Evolutionary conservation across 2,113 vertebrate genomes (phyloP).

Genomic region (Malurus alboscapulatus): DNA sequence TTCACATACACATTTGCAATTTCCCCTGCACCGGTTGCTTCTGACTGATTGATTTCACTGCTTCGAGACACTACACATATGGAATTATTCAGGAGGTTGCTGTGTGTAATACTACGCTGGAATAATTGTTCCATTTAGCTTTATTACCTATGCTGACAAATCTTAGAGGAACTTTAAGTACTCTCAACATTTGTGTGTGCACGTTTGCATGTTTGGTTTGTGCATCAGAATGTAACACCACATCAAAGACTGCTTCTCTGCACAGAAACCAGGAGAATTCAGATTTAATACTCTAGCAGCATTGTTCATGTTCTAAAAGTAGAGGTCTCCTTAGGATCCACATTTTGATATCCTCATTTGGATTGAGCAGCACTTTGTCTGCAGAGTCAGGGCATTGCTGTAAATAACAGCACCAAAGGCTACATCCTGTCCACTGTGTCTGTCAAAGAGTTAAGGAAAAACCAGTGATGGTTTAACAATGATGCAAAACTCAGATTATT

Average conservation of each 20-base stretch:
- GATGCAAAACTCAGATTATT: conserved; percentile 20
- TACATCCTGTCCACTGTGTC: background rate
- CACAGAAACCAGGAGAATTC: background rate
- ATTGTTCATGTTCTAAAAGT: background rate
- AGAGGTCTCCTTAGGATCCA: background rate
- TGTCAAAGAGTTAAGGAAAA: background rate
- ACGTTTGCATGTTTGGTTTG: background rate
- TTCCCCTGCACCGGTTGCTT: background rate
- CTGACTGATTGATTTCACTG: background rate
- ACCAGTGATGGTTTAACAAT: background rate
- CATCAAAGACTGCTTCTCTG: background rate
- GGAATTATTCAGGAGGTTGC: conserved; percentile 13
- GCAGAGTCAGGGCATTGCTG: background rate
- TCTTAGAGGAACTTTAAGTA: background rate
- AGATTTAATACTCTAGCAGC: background rate
- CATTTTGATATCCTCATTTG: background rate
- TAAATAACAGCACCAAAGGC: background rate
- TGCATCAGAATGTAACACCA: background rate
- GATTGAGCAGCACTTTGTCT: background rate
- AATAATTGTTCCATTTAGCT: background rate
- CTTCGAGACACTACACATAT: conserved; percentile 1
- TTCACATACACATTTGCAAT: background rate
- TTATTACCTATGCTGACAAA: background rate
- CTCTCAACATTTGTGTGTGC: background rate
- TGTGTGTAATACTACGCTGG: background rate